phyloP scores from a whole-genome alignment of 2,797 vertebrate genomes.

The Neosalanx taihuensis region DNA sequence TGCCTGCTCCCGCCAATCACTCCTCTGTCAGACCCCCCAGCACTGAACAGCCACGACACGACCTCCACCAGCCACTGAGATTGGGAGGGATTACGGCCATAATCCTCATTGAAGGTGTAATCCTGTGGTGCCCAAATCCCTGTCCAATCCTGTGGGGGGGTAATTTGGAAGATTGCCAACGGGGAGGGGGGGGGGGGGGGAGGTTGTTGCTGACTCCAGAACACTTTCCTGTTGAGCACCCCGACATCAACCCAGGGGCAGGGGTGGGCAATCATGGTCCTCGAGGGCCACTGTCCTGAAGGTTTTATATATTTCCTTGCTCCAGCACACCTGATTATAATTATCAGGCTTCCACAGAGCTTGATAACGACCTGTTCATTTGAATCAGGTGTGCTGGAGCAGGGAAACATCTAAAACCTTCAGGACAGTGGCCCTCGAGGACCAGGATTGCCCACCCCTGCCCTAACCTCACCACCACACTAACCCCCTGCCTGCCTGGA shows the following conservation, averaged over 20 bases:
- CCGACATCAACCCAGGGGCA: neutral
- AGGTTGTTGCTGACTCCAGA: constrained; percentile 47
- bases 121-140: constrained; percentile 71
- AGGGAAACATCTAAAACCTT: too few relatives aligned
- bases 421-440: too few relatives aligned
- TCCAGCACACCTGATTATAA: too few relatives aligned
- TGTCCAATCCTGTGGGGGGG: constrained; percentile 55
- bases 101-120: constrained; percentile 79
- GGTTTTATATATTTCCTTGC: too few relatives aligned
- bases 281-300: too few relatives aligned
- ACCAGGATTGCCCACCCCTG: constrained; percentile 17
- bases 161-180: constrained; percentile 48
- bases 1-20: constrained; percentile 69
- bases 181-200: too few relatives aligned
- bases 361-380: too few relatives aligned
- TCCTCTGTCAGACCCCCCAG: constrained; percentile 55
- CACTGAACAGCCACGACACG: constrained; percentile 45
- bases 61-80: constrained; percentile 64
- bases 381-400: too few relatives aligned
- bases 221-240: constrained; percentile 48
- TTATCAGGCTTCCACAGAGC: too few relatives aligned
- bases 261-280: too few relatives aligned
- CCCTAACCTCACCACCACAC: neutral
- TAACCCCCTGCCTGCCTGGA: neutral
- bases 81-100: constrained; percentile 74